A percentile compares a stretch with the other conserved stretches of the same genome.
Conservation (phyloP, 2,797 vertebrate genomes). For the Sorex maritimensis region DNA sequence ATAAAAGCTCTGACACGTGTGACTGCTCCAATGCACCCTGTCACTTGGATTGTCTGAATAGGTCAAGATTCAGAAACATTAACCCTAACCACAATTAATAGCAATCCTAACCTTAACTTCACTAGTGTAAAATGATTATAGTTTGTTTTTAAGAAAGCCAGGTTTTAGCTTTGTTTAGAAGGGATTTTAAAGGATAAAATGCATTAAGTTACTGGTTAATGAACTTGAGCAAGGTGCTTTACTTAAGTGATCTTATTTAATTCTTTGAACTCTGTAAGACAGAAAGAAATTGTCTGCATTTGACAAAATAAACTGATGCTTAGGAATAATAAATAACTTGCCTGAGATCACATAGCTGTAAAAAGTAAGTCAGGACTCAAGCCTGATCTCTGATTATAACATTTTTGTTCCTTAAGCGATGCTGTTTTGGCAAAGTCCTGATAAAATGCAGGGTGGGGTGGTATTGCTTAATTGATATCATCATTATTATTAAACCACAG, state of each 20-base stretch:
- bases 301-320: not conserved
- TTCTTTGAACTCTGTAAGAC: not conserved
- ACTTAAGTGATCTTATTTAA: too few species aligned
- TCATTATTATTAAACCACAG: not conserved
- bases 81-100: too few species aligned
- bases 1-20: not conserved
- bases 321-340: too few species aligned
- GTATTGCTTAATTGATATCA: not conserved
- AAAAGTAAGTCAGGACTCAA: not conserved
- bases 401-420: not conserved
- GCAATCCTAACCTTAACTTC: too few species aligned
- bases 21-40: too few species aligned
- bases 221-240: not conserved
- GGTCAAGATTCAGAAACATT: not conserved
- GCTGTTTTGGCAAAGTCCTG: not conserved
- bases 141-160: not conserved
- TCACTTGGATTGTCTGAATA: not conserved
- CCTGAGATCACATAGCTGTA: not conserved
- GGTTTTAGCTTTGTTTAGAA: not conserved
- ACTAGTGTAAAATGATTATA: not conserved
- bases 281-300: not conserved
- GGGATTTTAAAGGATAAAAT: not conserved
- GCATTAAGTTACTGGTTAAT: too few species aligned
- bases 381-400: not conserved
- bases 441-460: not conserved